Evolutionary conservation across 2,113 vertebrate species (phyloP).

Genomic region (Podarcis cretensis): DNA sequence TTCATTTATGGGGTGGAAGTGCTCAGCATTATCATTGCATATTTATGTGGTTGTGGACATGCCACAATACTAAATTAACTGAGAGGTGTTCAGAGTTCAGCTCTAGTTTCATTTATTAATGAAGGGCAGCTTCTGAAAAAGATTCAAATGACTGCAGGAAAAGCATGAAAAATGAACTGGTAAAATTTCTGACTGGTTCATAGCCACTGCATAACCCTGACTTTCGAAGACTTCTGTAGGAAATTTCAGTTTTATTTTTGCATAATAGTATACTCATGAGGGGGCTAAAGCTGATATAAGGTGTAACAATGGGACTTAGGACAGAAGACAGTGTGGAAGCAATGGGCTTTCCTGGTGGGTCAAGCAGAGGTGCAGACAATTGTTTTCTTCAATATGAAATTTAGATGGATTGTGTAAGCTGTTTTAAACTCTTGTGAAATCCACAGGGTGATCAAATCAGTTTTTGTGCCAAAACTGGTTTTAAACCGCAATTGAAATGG

Average conservation of each 20-base stretch:
- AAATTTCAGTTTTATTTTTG: background rate
- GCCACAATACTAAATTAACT: background rate
- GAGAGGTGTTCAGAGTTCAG: background rate
- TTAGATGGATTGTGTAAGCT: too few species aligned
- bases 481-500: too few species aligned
- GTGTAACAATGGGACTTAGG: background rate
- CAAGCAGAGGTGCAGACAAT: too few species aligned
- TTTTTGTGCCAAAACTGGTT: too few species aligned
- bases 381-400: too few species aligned
- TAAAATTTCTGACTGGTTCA: background rate
- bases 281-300: background rate
- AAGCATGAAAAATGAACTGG: background rate
- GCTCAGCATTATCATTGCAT: background rate
- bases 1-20: background rate
- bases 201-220: background rate
- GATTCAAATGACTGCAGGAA: background rate
- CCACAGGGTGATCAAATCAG: too few species aligned
- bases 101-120: background rate
- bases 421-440: too few species aligned
- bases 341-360: too few species aligned
- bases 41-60: background rate
- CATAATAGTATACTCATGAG: background rate
- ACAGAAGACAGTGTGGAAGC: too few species aligned
- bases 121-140: background rate
- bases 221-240: background rate